Base-by-base conservation (phyloP, 1,140 invertebrate genomes). In the Danaus melanippus region DNA sequence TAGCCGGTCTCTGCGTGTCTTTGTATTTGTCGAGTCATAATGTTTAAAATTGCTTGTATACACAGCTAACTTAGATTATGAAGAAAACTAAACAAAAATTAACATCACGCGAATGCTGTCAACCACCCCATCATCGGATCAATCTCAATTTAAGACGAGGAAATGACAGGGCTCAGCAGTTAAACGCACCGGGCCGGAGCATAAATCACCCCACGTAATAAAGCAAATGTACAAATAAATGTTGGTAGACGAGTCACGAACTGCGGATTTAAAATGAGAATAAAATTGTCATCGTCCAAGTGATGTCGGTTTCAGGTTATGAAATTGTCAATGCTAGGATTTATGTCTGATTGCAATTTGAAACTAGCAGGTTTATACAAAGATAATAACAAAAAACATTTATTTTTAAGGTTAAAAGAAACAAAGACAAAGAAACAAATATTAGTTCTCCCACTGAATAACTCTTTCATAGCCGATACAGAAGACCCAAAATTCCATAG, bases 111-210 rank as follows among this genome's bases (percentile, higher is more conserved):
- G 66, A 62, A 67, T 64, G 62, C 64, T 66, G 66, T 73, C 71
- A 76, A 58, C 56, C 63, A 55, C 54, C 62, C 65, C 65, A 64
- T 60, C 56, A 58, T 64, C 12, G 71, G 76, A 84, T 84, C 79
- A 78, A 84, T 84, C 81, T 84, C 81, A 84, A 84, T 84, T 84
- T 84, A 74, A 82, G 76, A 76, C 71, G 70, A 68, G 67, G 73
- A 79, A 81, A 82, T 79, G 79, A 79, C 79, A 79, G 73, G 75
- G 64, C 69, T 70, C 62, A 74, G 71, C 73, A 75, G 79, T 82
- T 84, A 81, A 78, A 79, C 77, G 67, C 77, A 82, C 77, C 79
- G 72, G 81, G 73, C 65, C 62, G 61, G 68, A 61, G 60, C 71
- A 82, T 84, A 84, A 84, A 84, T 82, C 81, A 82, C 71, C 56